A percentile compares a stretch with the other conserved stretches of the same genome.
Conservation (phyloP, 2,113 vertebrate genomes). For the Canis aureus region DNA sequence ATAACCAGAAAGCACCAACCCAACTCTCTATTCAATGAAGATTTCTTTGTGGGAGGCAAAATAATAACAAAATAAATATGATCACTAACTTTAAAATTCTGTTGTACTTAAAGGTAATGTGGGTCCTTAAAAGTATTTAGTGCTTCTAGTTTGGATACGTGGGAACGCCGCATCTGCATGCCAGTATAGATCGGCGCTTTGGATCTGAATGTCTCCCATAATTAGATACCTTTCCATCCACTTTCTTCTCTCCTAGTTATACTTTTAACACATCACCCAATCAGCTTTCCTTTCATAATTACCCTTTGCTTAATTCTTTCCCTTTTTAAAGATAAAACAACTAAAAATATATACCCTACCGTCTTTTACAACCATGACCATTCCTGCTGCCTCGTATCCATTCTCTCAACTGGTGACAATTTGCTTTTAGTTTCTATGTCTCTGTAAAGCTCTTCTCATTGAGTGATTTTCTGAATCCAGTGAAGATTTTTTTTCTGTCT, state of each 20-base stretch:
- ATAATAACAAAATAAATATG: not conserved
- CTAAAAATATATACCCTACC: fast-evolving
- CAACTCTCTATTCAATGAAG: not conserved
- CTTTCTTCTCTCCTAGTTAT: not conserved
- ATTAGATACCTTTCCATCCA: not conserved
- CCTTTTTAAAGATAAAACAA: not conserved
- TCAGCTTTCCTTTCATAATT: not conserved
- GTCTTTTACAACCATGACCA: not conserved
- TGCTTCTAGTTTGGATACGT: not conserved
- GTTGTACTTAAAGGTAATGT: not conserved
- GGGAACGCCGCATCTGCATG: not conserved
- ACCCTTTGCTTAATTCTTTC: not conserved
- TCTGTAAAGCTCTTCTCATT: not conserved
- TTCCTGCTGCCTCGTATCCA: not conserved
- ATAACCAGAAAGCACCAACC: not conserved
- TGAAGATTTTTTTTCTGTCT: not conserved
- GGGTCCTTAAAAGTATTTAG: not conserved
- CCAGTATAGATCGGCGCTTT: not conserved
- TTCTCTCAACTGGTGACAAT: not conserved
- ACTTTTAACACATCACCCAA: not conserved
- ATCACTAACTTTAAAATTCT: not conserved
- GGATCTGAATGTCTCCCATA: not conserved
- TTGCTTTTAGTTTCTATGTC: not conserved
- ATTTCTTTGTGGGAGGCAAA: not conserved
- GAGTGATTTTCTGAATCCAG: not conserved